These are phyloP conservation scores for Frankliniella intonsa DNA, from an alignment of 2,888 invertebrate genomes.

Conservation along the genomic window DNA sequence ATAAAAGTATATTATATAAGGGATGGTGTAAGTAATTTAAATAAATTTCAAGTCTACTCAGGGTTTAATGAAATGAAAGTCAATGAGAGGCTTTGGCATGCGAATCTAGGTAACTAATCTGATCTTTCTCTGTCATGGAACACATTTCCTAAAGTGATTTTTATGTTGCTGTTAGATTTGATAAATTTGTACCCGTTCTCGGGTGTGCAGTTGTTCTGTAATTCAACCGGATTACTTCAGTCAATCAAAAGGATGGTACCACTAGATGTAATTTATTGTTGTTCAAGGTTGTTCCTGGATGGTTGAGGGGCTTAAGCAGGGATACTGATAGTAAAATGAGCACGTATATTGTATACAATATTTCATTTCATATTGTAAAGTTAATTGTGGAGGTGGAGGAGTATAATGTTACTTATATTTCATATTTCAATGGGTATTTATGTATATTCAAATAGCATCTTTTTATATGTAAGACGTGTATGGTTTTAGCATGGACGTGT, in stretches of 20 bases:
- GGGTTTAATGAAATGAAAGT: neutral
- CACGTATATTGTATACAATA: conserved; percentile 13
- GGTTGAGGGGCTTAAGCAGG: neutral
- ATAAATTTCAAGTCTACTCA: conserved; percentile 5
- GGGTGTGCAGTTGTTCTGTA: neutral
- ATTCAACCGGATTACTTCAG: conserved; percentile 1
- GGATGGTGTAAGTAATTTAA: conserved; percentile 9
- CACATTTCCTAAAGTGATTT: too few relatives aligned
- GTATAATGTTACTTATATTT: conserved; percentile 3
- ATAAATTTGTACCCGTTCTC: too few relatives aligned
- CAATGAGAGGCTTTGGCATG: too few relatives aligned
- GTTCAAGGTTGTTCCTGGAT: neutral
- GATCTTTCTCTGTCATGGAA: too few relatives aligned
- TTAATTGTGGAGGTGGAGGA: neutral
- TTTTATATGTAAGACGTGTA: conserved; percentile 2
- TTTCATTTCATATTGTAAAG: neutral
- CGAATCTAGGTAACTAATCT: too few relatives aligned
- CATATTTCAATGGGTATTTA: conserved; percentile 19
- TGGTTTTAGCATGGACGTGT: conserved; percentile 25
- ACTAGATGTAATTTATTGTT: conserved; percentile 2
- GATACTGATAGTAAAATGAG: neutral
- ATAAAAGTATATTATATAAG: neutral
- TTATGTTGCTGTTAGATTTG: too few relatives aligned
- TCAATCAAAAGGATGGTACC: conserved; percentile 17
- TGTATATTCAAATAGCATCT: conserved; percentile 1